These are phyloP conservation scores for Ceriagrion tenellum DNA, from an alignment of 2,888 invertebrate genomes.

Conservation along the genomic window DNA sequence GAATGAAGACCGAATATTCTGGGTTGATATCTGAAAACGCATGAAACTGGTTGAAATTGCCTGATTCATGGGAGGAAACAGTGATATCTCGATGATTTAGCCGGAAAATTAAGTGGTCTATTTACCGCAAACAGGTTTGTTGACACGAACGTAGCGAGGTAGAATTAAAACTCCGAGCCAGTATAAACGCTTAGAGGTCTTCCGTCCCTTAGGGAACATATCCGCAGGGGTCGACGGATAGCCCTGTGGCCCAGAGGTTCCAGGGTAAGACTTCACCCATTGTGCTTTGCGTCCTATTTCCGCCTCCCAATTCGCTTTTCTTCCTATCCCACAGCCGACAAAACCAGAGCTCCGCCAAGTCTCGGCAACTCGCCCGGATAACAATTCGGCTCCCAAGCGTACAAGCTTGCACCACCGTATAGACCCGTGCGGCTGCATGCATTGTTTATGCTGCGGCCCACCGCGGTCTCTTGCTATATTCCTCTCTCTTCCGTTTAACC, in stretches of 20 bases:
- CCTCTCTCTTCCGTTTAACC: background rate
- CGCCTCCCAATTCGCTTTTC: background rate
- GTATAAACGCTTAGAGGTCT: background rate
- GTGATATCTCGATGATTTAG: background rate
- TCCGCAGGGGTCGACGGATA: background rate
- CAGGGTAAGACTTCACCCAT: background rate
- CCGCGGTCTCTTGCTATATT: background rate
- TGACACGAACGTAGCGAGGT: background rate
- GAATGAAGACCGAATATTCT: background rate
- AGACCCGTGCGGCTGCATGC: background rate
- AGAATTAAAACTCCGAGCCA: background rate
- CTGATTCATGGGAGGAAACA: background rate
- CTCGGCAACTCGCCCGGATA: background rate
- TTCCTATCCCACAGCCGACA: background rate
- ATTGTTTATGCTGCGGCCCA: constrained; percentile 17
- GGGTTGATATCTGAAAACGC: background rate
- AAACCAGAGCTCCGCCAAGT: background rate
- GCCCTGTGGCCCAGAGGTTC: background rate
- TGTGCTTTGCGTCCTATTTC: background rate
- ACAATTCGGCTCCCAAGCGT: background rate
- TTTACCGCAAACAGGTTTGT: background rate
- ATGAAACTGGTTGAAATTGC: background rate
- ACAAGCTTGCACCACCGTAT: background rate
- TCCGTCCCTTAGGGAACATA: background rate
- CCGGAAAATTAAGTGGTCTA: background rate